Percentiles rank a stretch among this genome's conserved stretches.
These are phyloP conservation scores for Periophthalmus magnuspinnatus DNA, from an alignment of 2,797 vertebrate genomes.

Conservation along the genomic window DNA sequence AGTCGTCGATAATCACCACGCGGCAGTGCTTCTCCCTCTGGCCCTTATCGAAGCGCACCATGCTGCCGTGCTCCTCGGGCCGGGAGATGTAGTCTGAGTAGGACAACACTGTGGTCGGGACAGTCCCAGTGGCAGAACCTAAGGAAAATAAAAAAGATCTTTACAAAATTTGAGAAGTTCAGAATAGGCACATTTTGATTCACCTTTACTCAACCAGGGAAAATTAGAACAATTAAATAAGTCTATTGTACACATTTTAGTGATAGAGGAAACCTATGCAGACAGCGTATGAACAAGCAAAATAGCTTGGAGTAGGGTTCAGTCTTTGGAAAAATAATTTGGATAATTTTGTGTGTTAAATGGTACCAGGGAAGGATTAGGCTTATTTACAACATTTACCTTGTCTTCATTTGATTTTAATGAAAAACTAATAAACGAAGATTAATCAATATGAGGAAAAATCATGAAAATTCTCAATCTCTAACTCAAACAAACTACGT, in stretches of 20 bases:
- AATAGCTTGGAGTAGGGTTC: neutral
- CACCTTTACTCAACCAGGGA: too few species aligned
- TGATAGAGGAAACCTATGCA: too few species aligned
- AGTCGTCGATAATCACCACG: constrained; percentile 90
- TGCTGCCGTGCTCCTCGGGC: constrained; percentile 86
- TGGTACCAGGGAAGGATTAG: too few species aligned
- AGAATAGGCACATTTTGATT: too few species aligned
- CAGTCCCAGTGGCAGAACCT: constrained; percentile 89
- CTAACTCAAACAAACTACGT: neutral
- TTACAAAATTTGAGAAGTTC: neutral
- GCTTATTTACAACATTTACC: too few species aligned
- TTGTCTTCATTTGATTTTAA: too few species aligned
- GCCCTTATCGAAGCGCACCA: constrained; percentile 85
- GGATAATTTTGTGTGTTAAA: too few species aligned
- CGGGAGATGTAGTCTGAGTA: constrained; percentile 95
- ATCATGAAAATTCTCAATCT: neutral
- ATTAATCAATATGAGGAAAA: neutral
- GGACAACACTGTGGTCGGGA: constrained; percentile 87
- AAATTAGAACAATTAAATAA: too few species aligned
- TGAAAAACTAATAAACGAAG: too few species aligned
- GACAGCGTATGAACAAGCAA: too few species aligned
- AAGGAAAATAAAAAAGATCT: neutral
- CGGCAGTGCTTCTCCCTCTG: constrained; percentile 86
- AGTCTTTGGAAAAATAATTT: neutral
- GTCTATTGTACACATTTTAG: too few species aligned